Evolutionary conservation across 1,140 invertebrate genomes (phyloP), one percentile per base, ranked within the genome.

Genomic region (Dreissena polymorpha): DNA sequence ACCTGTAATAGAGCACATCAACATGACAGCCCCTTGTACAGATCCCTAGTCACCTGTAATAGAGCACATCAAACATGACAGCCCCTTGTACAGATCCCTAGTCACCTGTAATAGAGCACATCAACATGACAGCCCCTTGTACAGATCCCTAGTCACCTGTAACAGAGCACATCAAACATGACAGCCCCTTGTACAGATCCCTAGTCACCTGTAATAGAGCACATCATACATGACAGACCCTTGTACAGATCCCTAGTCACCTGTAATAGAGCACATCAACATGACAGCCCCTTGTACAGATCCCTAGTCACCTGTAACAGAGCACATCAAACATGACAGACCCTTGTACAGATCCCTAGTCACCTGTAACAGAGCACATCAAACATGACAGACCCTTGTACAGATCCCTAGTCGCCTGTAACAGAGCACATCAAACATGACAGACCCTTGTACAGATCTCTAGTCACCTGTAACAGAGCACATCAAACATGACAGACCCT

Each of bases 121-220:
- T n/a, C n/a, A n/a, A n/a, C n/a, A n/a, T 14, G 88, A 85, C 21
- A 93, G 80, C 21, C 83, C 83, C 27, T 27, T 55, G 71, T 92
- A 92, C 70, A 93, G 91, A 18, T 93, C 88, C 60, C 88, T 90
- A 13, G 81, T 90, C n/a, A 93, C 83, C 90, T 91, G 82, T 64
- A 74, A n/a, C n/a, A n/a, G n/a, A n/a, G n/a, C n/a, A n/a, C n/a
- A n/a, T n/a, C n/a, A n/a, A n/a, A n/a, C n/a, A n/a, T 14, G 88
- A 85, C 21, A 93, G 80, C 21, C 83, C 83, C 27, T 27, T 55
- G 71, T 92, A 92, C 70, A 93, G 91, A 18, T 93, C 88, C 60
- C 88, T 90, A 13, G 81, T 90, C n/a, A 93, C 83, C 90, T 91
- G 82, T 64, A 74, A n/a, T n/a, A n/a, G n/a, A n/a, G n/a, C n/a